phyloP scores from a whole-genome alignment of 2,113 vertebrate genomes.

The Brienomyrus longianalis region DNA sequence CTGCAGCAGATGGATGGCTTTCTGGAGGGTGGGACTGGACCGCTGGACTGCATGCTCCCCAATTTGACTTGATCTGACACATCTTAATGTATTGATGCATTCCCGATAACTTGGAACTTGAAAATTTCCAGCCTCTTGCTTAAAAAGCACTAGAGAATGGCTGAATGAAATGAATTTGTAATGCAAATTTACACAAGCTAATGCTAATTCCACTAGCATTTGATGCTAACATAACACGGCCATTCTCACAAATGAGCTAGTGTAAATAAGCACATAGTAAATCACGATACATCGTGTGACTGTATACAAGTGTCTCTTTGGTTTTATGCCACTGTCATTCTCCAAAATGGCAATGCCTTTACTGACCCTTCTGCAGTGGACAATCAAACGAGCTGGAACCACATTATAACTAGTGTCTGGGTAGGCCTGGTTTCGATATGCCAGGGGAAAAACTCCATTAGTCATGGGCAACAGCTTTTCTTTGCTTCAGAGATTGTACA shows the following conservation, averaged over 20 bases:
- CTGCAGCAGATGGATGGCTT: too few species aligned
- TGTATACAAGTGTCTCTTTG: background rate
- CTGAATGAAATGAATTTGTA: background rate
- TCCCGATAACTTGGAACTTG: background rate
- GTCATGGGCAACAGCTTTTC: background rate
- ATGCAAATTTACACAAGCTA: background rate
- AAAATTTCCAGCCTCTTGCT: background rate
- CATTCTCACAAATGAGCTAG: background rate
- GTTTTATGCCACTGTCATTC: background rate
- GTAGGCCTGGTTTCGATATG: background rate
- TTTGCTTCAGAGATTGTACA: background rate
- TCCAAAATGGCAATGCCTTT: background rate
- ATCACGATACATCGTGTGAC: background rate
- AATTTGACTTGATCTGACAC: background rate
- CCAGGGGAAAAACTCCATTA: background rate
- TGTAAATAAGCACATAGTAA: background rate
- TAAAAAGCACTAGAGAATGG: background rate
- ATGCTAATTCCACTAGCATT: background rate
- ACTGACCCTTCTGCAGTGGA: background rate
- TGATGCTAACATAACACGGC: background rate
- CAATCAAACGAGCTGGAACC: background rate
- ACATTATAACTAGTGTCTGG: background rate
- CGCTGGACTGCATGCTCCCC: too few species aligned
- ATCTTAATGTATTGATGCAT: background rate
- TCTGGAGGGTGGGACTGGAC: too few species aligned